A percentile compares a stretch with the other conserved stretches of the same genome.
Evolutionary conservation across 2,113 vertebrate species (phyloP).

Genomic region (Archocentrus centrarchus): DNA sequence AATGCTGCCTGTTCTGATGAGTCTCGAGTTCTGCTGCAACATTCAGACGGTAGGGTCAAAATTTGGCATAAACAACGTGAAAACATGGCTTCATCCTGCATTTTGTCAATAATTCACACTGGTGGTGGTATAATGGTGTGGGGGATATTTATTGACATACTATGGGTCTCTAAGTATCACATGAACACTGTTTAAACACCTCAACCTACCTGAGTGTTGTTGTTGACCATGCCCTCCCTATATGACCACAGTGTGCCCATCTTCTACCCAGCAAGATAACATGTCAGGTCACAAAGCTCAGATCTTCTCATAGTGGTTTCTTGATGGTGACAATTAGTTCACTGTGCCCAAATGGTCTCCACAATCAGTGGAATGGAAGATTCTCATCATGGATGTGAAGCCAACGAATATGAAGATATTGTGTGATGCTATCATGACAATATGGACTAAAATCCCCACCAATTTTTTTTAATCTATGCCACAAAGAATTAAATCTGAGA

Average conservation of each 20-base stretch:
- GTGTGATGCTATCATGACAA: no score
- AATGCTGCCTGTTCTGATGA: neutral
- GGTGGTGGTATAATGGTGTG: neutral
- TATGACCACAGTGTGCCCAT: neutral
- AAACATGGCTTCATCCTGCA: neutral
- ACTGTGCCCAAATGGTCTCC: no score
- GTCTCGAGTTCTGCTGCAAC: rapidly evolving
- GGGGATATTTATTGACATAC: neutral
- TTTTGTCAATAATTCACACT: neutral
- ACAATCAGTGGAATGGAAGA: no score
- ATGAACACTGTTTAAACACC: neutral
- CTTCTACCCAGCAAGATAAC: neutral
- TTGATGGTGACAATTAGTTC: no score
- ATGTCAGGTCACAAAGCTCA: no score
- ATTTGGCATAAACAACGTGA: neutral
- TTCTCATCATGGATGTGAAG: no score
- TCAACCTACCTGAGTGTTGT: neutral
- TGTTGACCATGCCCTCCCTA: neutral
- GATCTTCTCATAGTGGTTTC: no score
- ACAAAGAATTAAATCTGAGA: no score
- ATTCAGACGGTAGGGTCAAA: neutral
- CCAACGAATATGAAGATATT: no score
- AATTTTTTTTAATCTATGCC: no score
- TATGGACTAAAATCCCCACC: no score
- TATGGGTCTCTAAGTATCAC: neutral